Conservation (phyloP, 2,888 invertebrate species). For the Philereme transversata region DNA sequence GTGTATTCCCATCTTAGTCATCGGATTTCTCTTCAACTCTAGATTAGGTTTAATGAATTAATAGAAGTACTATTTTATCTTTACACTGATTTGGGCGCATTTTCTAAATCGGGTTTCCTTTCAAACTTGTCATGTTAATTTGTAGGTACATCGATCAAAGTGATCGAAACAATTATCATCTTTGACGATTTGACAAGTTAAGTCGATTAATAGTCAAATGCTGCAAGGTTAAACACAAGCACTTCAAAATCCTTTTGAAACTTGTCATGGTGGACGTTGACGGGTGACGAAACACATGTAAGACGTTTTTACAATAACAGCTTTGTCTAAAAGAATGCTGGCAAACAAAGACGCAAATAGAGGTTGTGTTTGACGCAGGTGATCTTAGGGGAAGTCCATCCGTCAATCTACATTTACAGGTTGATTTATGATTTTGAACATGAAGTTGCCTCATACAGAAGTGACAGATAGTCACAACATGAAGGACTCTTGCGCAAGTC, state of each 20-base stretch:
- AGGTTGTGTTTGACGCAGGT: constrained; percentile 68
- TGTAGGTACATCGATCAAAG: constrained; percentile 14
- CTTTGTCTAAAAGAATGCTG: constrained; percentile 66
- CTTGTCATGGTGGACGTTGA: constrained; percentile 70
- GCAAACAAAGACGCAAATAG: constrained; percentile 71
- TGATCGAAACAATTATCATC: constrained; percentile 23
- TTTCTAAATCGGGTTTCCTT: too few species aligned
- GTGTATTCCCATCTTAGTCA: constrained; percentile 3
- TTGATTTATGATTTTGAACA: constrained; percentile 69
- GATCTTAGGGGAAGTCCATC: constrained; percentile 64
- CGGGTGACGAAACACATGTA: constrained; percentile 76
- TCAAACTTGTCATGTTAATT: neutral
- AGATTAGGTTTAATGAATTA: neutral
- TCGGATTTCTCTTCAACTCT: constrained; percentile 20
- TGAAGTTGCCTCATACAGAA: constrained; percentile 48
- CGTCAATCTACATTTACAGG: constrained; percentile 54
- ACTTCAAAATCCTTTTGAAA: constrained; percentile 59
- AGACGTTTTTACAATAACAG: constrained; percentile 64
- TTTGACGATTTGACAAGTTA: constrained; percentile 51
- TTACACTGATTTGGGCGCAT: too few species aligned
- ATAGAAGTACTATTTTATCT: too few species aligned
- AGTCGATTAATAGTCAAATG: constrained; percentile 50
- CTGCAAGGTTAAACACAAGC: constrained; percentile 58
- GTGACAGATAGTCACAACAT: constrained; percentile 31
- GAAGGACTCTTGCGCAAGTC: constrained; percentile 43